Evolutionary conservation across 2,888 invertebrate species (phyloP), one percentile per base, ranked within the genome.

Genomic region (Aquatica leii): DNA sequence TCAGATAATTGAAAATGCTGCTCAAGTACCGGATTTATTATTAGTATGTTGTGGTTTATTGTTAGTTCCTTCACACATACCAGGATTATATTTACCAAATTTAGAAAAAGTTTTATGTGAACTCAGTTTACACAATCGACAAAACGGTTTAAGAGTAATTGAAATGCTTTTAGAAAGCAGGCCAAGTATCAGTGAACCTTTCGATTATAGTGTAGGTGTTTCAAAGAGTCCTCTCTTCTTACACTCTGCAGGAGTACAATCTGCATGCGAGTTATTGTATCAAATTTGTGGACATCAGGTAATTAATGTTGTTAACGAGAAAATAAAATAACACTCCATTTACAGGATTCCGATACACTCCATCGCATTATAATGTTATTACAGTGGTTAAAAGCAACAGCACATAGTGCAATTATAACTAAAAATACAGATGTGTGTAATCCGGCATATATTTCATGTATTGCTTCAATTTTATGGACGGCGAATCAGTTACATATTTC

Each of bases 381-480:
- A 55, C 85, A 87, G 61, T 95, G 95, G 95, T 83, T 94, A 54
- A 83, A 84, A 64, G 84, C 85, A 74, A 82, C 88, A 71, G 84
- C 88, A 51, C 78, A 81, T 59, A 78, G 84, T 74, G 84, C 84
- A 68, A 77, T 84, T 70, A 37, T 74, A 24, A 74, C 74, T 0
- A 69, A 72, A 9, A 71, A 78, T 76, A 75, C 83, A 76, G 71
- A 76, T 24, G 71, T 74, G 24, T 81, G 81, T 59, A 80, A 84
- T 48, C 82, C 85, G 0, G 86, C 88, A 14, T 87, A 90, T 71
- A 83, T 91, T 51, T 93, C 94, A 73, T 92, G 92, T 65, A 88
- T 93, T 46, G 92, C 95, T 2, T 90, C 93, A 37, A 92, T 95
- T 48, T 81, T 93, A 65, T 93, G 92, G 92, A 86, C 88, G 18